phyloP scores from a whole-genome alignment of 2,113 vertebrate genomes.

The Prionailurus viverrinus region DNA sequence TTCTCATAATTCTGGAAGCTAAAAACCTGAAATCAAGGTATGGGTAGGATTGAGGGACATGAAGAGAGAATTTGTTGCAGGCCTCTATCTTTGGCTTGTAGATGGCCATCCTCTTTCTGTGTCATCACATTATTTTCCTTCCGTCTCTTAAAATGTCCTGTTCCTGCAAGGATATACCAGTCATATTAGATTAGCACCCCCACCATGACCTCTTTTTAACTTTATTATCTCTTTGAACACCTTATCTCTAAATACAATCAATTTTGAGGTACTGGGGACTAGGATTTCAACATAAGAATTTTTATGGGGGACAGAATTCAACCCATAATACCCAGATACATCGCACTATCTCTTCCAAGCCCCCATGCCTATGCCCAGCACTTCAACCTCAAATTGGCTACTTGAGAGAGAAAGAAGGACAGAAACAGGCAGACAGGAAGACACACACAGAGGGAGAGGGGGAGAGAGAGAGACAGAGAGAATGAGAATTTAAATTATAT shows the following conservation, averaged over 20 bases:
- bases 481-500: not conserved
- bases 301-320: not conserved
- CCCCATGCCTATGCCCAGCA: not conserved
- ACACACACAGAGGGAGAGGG: rapidly evolving
- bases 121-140: not conserved
- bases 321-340: not conserved
- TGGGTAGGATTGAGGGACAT: not conserved
- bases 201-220: not conserved
- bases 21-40: not conserved
- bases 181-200: not conserved
- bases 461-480: rapidly evolving
- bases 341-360: not conserved
- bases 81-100: not conserved
- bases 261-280: not conserved
- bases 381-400: not conserved
- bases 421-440: not conserved
- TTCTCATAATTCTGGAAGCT: not conserved
- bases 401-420: too few relatives aligned
- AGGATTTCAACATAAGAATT: not conserved
- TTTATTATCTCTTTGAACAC: not conserved
- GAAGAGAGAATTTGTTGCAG: not conserved
- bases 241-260: not conserved
- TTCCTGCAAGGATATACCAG: not conserved
- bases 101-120: not conserved
- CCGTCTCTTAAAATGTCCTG: not conserved